Evolutionary conservation across 1,140 invertebrate genomes (phyloP).

Genomic region (Calycopis cecrops): DNA sequence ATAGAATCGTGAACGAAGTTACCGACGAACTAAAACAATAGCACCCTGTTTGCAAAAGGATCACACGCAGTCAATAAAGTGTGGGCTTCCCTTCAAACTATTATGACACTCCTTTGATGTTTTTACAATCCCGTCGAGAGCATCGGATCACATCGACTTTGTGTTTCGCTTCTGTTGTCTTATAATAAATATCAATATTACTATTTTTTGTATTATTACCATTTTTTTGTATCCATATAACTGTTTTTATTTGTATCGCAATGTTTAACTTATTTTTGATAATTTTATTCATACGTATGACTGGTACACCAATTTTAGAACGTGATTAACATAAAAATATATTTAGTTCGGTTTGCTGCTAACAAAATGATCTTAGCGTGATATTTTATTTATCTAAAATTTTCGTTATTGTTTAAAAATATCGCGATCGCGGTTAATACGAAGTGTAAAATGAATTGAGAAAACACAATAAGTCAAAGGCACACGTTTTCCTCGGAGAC

Average conservation of each 20-base stretch:
- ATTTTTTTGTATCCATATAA: too few species aligned
- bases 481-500: conserved; percentile 41
- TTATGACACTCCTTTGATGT: conserved; percentile 47
- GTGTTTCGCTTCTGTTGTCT: conserved; percentile 9
- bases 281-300: too few species aligned
- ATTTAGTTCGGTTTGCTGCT: too few species aligned
- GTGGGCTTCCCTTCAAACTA: conserved; percentile 38
- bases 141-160: not conserved
- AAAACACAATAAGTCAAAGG: conserved; percentile 48
- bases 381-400: too few species aligned
- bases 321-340: too few species aligned
- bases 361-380: too few species aligned
- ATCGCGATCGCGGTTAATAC: conserved; percentile 49
- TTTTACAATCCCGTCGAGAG: conserved; percentile 33
- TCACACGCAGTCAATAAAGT: conserved; percentile 45
- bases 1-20: not conserved
- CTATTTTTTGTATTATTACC: not conserved
- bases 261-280: too few species aligned
- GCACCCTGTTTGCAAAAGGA: conserved; percentile 27
- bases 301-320: too few species aligned
- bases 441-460: conserved; percentile 48
- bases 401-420: conserved; percentile 44
- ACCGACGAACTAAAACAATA: conserved; percentile 10
- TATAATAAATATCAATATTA: conserved; percentile 7
- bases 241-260: too few species aligned